phyloP scores from a whole-genome alignment of 2,888 invertebrate genomes.

The Gisinianus flammeolus region DNA sequence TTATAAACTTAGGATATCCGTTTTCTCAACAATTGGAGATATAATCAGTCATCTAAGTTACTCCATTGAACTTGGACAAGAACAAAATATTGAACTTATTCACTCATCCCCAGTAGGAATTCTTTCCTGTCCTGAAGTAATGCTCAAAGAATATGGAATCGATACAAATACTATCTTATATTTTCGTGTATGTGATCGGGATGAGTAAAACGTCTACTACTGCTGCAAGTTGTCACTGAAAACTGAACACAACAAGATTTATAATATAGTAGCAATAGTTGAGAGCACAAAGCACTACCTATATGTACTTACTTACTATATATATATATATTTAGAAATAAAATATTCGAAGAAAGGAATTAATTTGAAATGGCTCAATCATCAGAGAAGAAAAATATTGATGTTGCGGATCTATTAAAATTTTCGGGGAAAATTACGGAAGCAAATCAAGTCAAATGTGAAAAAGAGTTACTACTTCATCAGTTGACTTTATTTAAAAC shows the following conservation, averaged over 20 bases:
- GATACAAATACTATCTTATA: slow-evolving; percentile 38
- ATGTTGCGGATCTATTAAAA: not conserved
- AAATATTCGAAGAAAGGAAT: too few species aligned
- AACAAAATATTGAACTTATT: slow-evolving; percentile 19
- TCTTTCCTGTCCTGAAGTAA: slow-evolving; percentile 1
- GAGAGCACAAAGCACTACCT: too few species aligned
- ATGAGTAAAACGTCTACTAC: too few species aligned
- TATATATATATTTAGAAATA: too few species aligned
- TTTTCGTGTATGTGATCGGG: too few species aligned
- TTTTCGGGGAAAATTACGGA: not conserved
- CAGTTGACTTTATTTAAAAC: not conserved
- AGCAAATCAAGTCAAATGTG: not conserved
- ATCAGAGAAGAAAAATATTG: not conserved
- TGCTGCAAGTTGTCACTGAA: too few species aligned
- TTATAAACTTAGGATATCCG: slow-evolving; percentile 5
- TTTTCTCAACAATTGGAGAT: slow-evolving; percentile 15
- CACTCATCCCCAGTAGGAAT: slow-evolving; percentile 24
- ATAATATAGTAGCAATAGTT: too few species aligned
- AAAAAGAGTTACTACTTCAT: not conserved
- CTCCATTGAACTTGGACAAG: not conserved
- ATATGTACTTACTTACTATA: too few species aligned
- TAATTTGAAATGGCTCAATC: too few species aligned
- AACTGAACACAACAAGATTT: too few species aligned
- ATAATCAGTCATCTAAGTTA: slow-evolving; percentile 22
- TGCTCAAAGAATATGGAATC: slow-evolving; percentile 34